A percentile compares a stretch with the other conserved stretches of the same genome.
phyloP scores from a whole-genome alignment of 1,140 invertebrate genomes.

The Gonioctena quinquepunctata region DNA sequence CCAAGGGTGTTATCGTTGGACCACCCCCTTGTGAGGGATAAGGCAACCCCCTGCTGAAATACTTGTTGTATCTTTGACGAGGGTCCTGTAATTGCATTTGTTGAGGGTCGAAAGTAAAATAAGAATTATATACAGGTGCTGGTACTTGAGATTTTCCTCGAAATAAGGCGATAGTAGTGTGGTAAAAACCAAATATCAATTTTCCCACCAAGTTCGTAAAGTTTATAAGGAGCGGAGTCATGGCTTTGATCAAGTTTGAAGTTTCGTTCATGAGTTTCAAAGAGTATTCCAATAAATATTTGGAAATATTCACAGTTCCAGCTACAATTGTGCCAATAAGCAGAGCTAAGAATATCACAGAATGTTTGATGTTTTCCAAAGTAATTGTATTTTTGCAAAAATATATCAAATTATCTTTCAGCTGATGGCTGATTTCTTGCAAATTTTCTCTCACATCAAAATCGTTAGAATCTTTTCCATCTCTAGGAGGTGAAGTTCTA shows the following conservation, averaged over 20 bases:
- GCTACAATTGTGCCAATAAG: constrained; percentile 30
- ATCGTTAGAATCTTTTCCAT: not conserved
- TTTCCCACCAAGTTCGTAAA: constrained; percentile 51
- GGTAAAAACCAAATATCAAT: constrained; percentile 38
- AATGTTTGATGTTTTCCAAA: constrained; percentile 33
- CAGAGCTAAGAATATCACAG: constrained; percentile 36
- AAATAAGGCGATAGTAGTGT: constrained; percentile 53
- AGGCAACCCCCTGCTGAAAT: constrained; percentile 24
- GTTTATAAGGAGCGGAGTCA: constrained; percentile 53
- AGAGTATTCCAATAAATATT: constrained; percentile 40
- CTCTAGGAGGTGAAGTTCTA: not conserved
- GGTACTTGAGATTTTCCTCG: constrained; percentile 21
- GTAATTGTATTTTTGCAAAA: constrained; percentile 28
- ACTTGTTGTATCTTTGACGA: constrained; percentile 18
- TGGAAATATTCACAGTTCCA: constrained; percentile 25
- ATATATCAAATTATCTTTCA: constrained; percentile 17
- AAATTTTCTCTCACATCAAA: constrained; percentile 15
- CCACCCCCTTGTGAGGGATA: not conserved
- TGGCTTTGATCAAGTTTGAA: constrained; percentile 43
- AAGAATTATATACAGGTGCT: constrained; percentile 8
- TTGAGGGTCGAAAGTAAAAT: constrained; percentile 15
- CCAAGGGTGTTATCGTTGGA: no score
- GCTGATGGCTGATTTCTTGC: constrained; percentile 8
- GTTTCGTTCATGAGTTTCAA: constrained; percentile 44
- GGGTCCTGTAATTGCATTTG: not conserved